phyloP scores from a whole-genome alignment of 1,140 invertebrate species.

The Psix sp. region DNA sequence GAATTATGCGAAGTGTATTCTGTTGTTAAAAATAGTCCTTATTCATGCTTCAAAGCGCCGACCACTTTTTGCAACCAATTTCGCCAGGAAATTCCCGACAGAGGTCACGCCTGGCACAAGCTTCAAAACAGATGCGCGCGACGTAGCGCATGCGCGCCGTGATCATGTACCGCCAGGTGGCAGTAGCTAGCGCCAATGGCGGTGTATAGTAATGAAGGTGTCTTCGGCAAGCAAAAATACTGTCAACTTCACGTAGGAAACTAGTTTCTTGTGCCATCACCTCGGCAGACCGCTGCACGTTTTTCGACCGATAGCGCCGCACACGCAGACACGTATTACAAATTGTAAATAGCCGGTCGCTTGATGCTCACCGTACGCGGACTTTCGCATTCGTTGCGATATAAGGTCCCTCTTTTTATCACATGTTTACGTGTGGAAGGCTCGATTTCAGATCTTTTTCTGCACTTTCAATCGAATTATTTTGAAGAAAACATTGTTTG shows the following conservation, averaged over 20 bases:
- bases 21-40: conserved; percentile 12
- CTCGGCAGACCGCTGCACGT: too few relatives aligned
- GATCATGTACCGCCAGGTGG: conserved; percentile 35
- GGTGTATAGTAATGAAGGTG: conserved; percentile 73
- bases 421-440: conserved; percentile 5
- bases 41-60: too few relatives aligned
- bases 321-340: conserved; percentile 68
- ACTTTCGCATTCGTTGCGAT: conserved; percentile 26
- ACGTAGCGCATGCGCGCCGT: neutral
- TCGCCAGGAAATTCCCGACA: too few relatives aligned
- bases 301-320: conserved; percentile 62
- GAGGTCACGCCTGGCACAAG: too few relatives aligned
- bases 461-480: neutral
- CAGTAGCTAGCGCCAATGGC: conserved; percentile 6
- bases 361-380: neutral
- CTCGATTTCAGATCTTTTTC: conserved; percentile 1
- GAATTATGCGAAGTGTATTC: conserved; percentile 15
- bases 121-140: too few relatives aligned
- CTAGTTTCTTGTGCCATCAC: conserved; percentile 64
- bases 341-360: conserved; percentile 68
- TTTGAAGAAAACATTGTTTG: conserved; percentile 1
- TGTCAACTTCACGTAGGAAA: conserved; percentile 65
- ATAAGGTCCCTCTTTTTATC: conserved; percentile 14
- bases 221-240: conserved; percentile 72
- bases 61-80: too few relatives aligned